Conservation (phyloP, 2,113 vertebrate species). For the Archocentrus centrarchus region DNA sequence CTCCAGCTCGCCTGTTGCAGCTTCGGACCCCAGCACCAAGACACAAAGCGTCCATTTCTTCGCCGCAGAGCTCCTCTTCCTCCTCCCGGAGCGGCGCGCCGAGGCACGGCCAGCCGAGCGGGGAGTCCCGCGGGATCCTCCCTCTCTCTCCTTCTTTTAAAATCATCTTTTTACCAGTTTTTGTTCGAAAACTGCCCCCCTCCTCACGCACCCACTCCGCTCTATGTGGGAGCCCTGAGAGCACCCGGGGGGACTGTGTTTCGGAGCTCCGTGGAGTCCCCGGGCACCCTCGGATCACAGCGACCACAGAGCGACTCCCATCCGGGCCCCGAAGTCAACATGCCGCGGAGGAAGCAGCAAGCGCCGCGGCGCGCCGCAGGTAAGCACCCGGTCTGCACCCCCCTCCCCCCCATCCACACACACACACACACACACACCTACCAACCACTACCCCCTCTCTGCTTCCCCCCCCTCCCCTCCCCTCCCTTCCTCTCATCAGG, state of each 20-base stretch:
- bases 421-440: no score
- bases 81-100: conserved; percentile 21
- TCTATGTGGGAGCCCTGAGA: conserved; percentile 81
- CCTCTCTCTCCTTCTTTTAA: background rate
- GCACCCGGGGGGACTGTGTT: conserved; percentile 81
- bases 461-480: background rate
- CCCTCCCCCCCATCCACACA: background rate
- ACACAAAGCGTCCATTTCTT: conserved; percentile 55
- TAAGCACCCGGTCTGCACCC: conserved; percentile 76
- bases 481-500: conserved; percentile 9
- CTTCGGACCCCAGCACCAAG: conserved; percentile 81
- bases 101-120: conserved; percentile 4
- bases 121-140: conserved; percentile 75
- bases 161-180: conserved; percentile 13
- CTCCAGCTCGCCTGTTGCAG: conserved; percentile 94
- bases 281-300: conserved; percentile 84
- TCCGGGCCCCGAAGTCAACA: conserved; percentile 79
- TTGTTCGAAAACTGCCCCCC: conserved; percentile 69
- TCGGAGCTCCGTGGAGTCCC: conserved; percentile 82
- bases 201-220: conserved; percentile 50
- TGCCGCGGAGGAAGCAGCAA: conserved; percentile 99
- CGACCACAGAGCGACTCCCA: conserved; percentile 83
- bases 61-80: conserved; percentile 46
- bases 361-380: conserved; percentile 97
- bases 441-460: background rate